A percentile compares a stretch with the other conserved stretches of the same genome.
These are phyloP conservation scores for Euglossa dilemma DNA, from an alignment of 1,140 invertebrate species.

Conservation along the genomic window DNA sequence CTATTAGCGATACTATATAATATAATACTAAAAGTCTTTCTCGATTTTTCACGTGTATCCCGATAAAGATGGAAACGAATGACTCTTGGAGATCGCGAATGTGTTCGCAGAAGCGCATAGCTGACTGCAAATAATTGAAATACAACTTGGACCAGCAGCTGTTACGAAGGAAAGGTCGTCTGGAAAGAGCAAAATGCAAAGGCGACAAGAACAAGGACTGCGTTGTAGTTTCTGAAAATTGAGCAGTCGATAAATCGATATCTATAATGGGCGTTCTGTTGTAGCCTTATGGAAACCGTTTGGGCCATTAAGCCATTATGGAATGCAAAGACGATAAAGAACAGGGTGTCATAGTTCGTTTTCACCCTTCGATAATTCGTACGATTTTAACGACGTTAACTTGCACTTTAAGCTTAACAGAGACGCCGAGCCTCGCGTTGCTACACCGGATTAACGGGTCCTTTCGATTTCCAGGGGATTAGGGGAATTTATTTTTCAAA, in stretches of 20 bases:
- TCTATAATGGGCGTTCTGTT: slow-evolving; percentile 8
- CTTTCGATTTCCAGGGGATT: no score
- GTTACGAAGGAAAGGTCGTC: neutral
- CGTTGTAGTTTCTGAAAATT: slow-evolving; percentile 17
- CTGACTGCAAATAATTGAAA: no score
- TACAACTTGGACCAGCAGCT: neutral
- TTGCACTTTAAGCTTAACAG: neutral
- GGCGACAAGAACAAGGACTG: neutral
- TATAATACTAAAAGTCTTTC: no score
- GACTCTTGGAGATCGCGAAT: no score
- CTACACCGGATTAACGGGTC: no score
- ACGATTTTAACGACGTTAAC: neutral
- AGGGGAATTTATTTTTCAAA: neutral
- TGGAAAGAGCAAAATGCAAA: slow-evolving; percentile 9
- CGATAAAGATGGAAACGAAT: no score
- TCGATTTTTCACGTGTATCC: no score
- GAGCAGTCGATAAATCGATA: slow-evolving; percentile 26
- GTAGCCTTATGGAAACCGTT: neutral
- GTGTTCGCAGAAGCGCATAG: no score
- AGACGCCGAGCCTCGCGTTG: neutral
- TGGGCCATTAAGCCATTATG: neutral
- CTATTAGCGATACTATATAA: no score
- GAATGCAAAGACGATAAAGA: neutral
- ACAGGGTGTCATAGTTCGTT: neutral
- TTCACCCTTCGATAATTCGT: neutral